phyloP scores from a whole-genome alignment of 2,113 vertebrate species.

The Osmerus eperlanus region DNA sequence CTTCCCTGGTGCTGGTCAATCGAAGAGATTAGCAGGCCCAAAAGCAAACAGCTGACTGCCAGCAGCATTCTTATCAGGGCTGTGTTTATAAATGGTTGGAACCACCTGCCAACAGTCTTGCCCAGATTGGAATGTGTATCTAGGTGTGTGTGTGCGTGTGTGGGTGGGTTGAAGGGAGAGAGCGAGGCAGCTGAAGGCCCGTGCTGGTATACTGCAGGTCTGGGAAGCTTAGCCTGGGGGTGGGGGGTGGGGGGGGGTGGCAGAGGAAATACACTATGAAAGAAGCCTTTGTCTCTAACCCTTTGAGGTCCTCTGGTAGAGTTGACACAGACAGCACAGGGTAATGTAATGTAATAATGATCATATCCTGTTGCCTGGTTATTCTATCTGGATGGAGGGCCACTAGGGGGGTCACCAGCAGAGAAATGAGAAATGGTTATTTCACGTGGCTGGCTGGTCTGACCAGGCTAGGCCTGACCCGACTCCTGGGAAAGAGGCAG shows the following conservation, averaged over 20 bases:
- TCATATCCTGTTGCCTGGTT: conserved; percentile 49
- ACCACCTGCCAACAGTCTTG: no score
- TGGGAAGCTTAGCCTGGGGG: conserved; percentile 24
- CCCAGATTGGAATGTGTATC: background rate
- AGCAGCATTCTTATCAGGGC: background rate
- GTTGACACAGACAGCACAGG: conserved; percentile 32
- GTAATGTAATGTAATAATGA: conserved; percentile 57
- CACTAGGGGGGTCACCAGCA: conserved; percentile 34
- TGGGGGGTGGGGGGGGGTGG: conserved; percentile 28
- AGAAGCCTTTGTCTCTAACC: conserved; percentile 54
- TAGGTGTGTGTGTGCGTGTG: conserved; percentile 6
- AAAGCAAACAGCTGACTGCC: background rate
- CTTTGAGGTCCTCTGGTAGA: conserved; percentile 25
- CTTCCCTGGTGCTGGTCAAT: background rate
- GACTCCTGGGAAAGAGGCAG: background rate
- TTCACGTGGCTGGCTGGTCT: conserved; percentile 26
- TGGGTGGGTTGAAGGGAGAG: background rate
- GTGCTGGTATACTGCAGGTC: no score
- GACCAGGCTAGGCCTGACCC: background rate
- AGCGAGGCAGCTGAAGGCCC: conserved; percentile 12
- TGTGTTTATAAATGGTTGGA: no score
- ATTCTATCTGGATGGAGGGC: conserved; percentile 47
- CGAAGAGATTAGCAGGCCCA: background rate
- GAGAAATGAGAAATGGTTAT: conserved; percentile 33
- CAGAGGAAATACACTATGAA: conserved; percentile 49